Base-by-base conservation (phyloP, 1,140 invertebrate species). In the Drosophila asahinai region DNA sequence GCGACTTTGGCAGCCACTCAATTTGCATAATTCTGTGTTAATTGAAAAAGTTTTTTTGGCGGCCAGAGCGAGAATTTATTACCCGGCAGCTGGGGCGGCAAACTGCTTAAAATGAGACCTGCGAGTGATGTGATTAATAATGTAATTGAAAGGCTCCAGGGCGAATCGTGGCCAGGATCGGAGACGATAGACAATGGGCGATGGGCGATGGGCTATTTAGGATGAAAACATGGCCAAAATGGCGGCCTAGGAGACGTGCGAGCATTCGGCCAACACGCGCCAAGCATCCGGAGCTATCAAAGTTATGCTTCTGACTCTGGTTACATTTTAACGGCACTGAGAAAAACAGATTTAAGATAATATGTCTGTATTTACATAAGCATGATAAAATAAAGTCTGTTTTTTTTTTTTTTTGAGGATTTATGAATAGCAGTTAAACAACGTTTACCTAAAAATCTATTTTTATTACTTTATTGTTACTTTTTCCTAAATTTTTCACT, bases 11-110 rank as follows among this genome's bases (percentile, higher is more conserved):
- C 76, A 72, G 42, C 67, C 72, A 83, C 83, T 73, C 77, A 89
- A 87, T 87, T 89, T 89, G 72, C 83, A 89, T 87, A 89, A 87
- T 89, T 83, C 73, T 42, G 84, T 87, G 84, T 83, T 87, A 87
- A 87, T 87, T 87, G 84, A 83, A 89, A 87, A 87, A 87, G 80
- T 87, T 87, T 74, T 30, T 19, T 45, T 62, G 47, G 33, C 40
- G 63, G 63, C 55, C 84, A 66, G 52, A 11, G 30, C 7, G 33
- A 59, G 81, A 87, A 83, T 70, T 86, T 82, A 82, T 83, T 82
- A 40, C 57, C 59, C 17, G 52, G 49, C 63, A 66, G 51, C 70
- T 38, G 55, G 22, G 62, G 77, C 51, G 40, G 64, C 65, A 76
- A 80, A 64, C 75, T 76, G 79, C 74, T 86, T 86, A 82, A 86